Percentiles rank a stretch among this genome's conserved stretches.
These are phyloP conservation scores for Terebella lapidaria DNA, from an alignment of 2,888 invertebrate species.

Conservation along the genomic window DNA sequence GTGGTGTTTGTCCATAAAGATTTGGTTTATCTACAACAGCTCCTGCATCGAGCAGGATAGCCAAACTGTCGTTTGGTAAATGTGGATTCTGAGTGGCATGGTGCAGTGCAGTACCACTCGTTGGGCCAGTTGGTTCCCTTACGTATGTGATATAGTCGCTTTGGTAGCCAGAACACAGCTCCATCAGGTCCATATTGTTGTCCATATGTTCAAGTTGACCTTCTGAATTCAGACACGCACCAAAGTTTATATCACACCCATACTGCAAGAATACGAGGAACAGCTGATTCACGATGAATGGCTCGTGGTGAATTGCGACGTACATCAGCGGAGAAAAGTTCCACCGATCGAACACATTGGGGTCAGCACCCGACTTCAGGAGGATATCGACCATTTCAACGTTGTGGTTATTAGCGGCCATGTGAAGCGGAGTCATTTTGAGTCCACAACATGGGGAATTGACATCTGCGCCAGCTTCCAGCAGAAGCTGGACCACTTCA, in stretches of 20 bases:
- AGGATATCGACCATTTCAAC: slow-evolving; percentile 11
- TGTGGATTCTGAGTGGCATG: slow-evolving; percentile 57
- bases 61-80: slow-evolving; percentile 59
- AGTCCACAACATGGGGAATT: slow-evolving; percentile 12
- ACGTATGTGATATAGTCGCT: slow-evolving; percentile 14
- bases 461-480: slow-evolving; percentile 11
- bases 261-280: slow-evolving; percentile 12
- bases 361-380: slow-evolving; percentile 63
- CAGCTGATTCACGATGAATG: slow-evolving; percentile 8
- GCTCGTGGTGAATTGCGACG: slow-evolving; percentile 57
- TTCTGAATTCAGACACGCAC: slow-evolving; percentile 9
- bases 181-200: slow-evolving; percentile 7
- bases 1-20: slow-evolving; percentile 17
- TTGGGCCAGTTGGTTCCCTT: slow-evolving; percentile 16
- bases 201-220: slow-evolving; percentile 2
- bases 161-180: slow-evolving; percentile 5
- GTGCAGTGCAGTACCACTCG: slow-evolving; percentile 20
- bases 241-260: slow-evolving; percentile 19
- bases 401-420: slow-evolving; percentile 15
- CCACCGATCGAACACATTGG: slow-evolving; percentile 69
- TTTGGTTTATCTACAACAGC: slow-evolving; percentile 60
- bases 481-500: slow-evolving; percentile 2
- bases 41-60: slow-evolving; percentile 74
- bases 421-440: slow-evolving; percentile 17
- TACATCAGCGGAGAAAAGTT: slow-evolving; percentile 75